Evolutionary conservation across 2,797 vertebrate species (phyloP).

Genomic region (Anniella stebbinsi): DNA sequence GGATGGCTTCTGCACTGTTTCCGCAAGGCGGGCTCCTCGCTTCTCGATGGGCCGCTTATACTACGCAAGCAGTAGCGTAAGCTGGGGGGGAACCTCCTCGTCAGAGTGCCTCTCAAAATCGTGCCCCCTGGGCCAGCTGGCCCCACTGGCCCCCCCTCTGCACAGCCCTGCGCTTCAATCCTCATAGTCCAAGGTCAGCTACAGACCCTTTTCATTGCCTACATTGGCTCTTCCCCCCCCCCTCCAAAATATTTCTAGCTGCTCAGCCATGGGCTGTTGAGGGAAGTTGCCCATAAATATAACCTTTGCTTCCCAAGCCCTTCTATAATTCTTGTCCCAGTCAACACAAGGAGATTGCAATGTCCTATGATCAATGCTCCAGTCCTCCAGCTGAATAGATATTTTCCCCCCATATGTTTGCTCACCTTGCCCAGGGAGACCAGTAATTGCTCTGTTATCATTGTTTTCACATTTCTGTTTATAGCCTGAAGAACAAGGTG

Average conservation of each 20-base stretch:
- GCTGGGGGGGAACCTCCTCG: no score
- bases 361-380: slow-evolving; percentile 58
- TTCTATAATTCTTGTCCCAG: slow-evolving; percentile 56
- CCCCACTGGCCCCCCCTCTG: no score
- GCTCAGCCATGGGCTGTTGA: slow-evolving; percentile 31
- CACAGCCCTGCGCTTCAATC: slow-evolving; percentile 27
- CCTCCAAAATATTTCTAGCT: slow-evolving; percentile 10
- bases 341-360: slow-evolving; percentile 60
- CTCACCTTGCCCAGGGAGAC: slow-evolving; percentile 60
- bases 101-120: no score
- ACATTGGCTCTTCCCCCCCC: not conserved
- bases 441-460: slow-evolving; percentile 60
- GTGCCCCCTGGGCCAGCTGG: no score
- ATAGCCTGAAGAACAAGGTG: slow-evolving; percentile 60
- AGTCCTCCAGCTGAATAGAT: slow-evolving; percentile 56
- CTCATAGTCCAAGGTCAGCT: slow-evolving; percentile 2
- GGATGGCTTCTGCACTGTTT: no score
- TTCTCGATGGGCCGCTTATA: no score
- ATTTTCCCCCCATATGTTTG: slow-evolving; percentile 48
- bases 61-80: no score
- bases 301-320: slow-evolving; percentile 47
- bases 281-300: slow-evolving; percentile 53
- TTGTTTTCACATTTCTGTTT: slow-evolving; percentile 56
- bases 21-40: no score
- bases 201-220: not conserved